A percentile compares a stretch with the other conserved stretches of the same genome.
phyloP scores from a whole-genome alignment of 2,888 invertebrate genomes.

The Phaonia tiefii region DNA sequence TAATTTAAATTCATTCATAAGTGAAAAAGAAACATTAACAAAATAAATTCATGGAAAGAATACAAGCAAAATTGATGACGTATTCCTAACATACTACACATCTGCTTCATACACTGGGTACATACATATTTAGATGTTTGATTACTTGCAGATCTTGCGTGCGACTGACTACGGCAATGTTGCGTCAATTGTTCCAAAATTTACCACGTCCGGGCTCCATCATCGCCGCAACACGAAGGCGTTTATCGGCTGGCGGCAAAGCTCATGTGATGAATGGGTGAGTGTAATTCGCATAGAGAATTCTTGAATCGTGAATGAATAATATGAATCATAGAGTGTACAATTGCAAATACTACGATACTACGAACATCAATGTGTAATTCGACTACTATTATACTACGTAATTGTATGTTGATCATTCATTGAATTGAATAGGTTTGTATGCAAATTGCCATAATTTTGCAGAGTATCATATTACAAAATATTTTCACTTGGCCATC shows the following conservation, averaged over 20 bases:
- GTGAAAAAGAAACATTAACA: too few species aligned
- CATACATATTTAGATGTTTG: conserved; percentile 7
- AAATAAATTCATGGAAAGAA: not conserved
- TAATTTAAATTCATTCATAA: conserved; percentile 1
- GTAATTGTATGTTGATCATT: too few species aligned
- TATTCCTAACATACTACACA: too few species aligned
- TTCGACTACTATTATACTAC: too few species aligned
- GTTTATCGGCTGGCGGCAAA: conserved; percentile 34
- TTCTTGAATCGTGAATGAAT: not conserved
- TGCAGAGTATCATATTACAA: too few species aligned
- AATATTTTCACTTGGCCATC: conserved; percentile 56
- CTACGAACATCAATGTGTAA: not conserved
- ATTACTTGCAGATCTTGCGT: conserved; percentile 43
- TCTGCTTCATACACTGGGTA: too few species aligned
- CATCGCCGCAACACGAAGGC: conserved; percentile 41
- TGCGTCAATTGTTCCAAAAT: conserved; percentile 56
- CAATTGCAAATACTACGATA: not conserved
- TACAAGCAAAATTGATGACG: not conserved
- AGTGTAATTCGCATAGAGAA: conserved; percentile 15
- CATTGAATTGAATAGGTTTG: not conserved
- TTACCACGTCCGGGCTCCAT: conserved; percentile 6
- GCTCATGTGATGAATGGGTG: conserved; percentile 55
- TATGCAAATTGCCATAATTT: too few species aligned
- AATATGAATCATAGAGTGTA: not conserved
- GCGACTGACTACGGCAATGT: conserved; percentile 42